These are phyloP conservation scores for Scrobipalpa costella DNA, from an alignment of 2,888 invertebrate species.

Conservation along the genomic window DNA sequence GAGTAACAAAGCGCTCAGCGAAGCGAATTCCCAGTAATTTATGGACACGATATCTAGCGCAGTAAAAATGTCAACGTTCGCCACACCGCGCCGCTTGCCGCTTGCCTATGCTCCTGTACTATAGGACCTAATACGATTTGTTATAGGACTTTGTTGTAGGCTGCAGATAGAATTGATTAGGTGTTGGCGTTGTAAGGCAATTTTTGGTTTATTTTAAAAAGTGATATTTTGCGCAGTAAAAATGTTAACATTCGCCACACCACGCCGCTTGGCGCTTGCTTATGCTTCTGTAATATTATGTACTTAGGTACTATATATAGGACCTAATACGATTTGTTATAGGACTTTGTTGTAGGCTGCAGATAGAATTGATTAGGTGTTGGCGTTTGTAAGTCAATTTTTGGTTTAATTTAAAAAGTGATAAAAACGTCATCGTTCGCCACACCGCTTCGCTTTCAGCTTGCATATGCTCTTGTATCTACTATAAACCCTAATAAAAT, in stretches of 20 bases:
- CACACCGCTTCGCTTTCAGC: too few species aligned
- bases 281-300: constrained; percentile 31
- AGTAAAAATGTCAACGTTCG: constrained; percentile 72
- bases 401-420: too few species aligned
- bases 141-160: neutral
- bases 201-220: too few species aligned
- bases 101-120: constrained; percentile 27
- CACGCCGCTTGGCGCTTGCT: too few species aligned
- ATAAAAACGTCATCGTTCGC: too few species aligned
- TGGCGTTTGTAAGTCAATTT: too few species aligned
- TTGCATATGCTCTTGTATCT: constrained; percentile 32
- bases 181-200: neutral
- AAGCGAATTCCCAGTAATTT: constrained; percentile 58
- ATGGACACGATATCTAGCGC: constrained; percentile 62
- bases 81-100: constrained; percentile 42
- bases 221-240: too few species aligned
- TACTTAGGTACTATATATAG: too few species aligned
- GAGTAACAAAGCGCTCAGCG: constrained; percentile 43
- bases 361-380: neutral
- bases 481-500: neutral
- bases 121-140: neutral
- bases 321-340: neutral
- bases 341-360: neutral
- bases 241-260: too few species aligned
- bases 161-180: neutral